These are phyloP conservation scores for Aphelinus certus DNA, from an alignment of 1,140 invertebrate genomes.

Conservation along the genomic window DNA sequence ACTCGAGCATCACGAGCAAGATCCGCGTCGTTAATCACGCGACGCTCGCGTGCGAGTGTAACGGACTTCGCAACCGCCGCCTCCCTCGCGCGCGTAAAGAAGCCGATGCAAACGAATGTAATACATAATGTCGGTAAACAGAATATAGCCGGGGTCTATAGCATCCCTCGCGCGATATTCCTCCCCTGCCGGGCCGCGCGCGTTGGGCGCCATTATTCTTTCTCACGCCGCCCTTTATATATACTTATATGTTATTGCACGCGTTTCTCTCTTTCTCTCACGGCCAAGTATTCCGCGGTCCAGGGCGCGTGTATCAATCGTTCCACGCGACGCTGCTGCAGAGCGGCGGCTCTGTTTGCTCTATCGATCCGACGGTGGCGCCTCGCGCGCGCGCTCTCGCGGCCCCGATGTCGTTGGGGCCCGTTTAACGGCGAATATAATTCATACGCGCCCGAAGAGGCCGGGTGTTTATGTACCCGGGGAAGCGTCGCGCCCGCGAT, in stretches of 20 bases:
- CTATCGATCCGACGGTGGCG: no score
- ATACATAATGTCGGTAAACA: conserved; percentile 34
- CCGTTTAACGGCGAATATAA: no score
- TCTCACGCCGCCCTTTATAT: conserved; percentile 13
- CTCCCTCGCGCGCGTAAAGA: no score
- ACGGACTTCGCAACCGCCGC: no score
- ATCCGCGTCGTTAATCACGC: background rate
- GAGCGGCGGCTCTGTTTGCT: no score
- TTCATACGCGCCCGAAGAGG: no score
- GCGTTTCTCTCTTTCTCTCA: conserved; percentile 31
- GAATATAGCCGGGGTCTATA: background rate
- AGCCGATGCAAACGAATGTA: conserved; percentile 32
- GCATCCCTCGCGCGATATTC: background rate
- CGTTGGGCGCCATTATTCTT: conserved; percentile 45
- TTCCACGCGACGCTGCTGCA: no score
- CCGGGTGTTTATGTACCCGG: no score
- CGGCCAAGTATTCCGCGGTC: background rate
- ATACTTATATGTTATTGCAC: background rate
- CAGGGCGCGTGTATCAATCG: no score
- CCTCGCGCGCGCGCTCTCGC: no score
- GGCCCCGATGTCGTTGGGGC: no score
- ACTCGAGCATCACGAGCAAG: background rate
- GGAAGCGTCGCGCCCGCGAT: no score
- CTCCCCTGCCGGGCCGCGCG: background rate
- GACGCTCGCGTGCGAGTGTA: background rate